Evolutionary conservation across 2,113 vertebrate species (phyloP), one percentile per base, ranked within the genome.

Genomic region (Mugil cephalus): DNA sequence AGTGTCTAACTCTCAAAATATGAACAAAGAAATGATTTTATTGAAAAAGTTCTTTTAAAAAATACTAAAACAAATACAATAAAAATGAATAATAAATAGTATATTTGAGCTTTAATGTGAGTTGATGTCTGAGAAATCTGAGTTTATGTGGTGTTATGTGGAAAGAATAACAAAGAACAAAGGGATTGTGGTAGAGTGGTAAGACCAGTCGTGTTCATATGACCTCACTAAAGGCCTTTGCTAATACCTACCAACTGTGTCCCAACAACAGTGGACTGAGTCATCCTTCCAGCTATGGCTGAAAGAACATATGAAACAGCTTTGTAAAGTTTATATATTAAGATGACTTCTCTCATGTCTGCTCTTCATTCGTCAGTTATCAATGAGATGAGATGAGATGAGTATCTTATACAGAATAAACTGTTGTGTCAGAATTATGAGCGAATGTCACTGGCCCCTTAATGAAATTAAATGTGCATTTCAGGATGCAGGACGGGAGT

Each of bases 401-500:
- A 39, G 30, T 14, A 7, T 18, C 5, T 69, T 30, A 38, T 51
- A 12, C 36, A 15, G n/a, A 40, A 14, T 36, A 21, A 24, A 43
- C 35, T 52, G 40, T 69, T 0, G 24, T 24, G 40, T 40, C 9
- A 36, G 39, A 40, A 14, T 4, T 68, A 34, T 82, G 9, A 61
- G 30, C 45, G 8, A 58, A 10, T 71, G 43, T 52, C 7, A 39
- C 21, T 15, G 62, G 17, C 18, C 30, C 24, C 8, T 48, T 59
- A 46, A 38, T 63, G 8, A 47, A 9, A 21, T 18, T 6, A 17
- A 13, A 4, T 69, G 5, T 86, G 63, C 74, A 8, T 95, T 96
- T 46, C 90, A 98, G 96, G 84, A 95, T 95, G 92, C 94, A 96
- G 92, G 94, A 95, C 87, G 91, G 91, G 93, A 93, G 86, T 86